phyloP scores from a whole-genome alignment of 2,888 invertebrate genomes.

The Arctia plantaginis region DNA sequence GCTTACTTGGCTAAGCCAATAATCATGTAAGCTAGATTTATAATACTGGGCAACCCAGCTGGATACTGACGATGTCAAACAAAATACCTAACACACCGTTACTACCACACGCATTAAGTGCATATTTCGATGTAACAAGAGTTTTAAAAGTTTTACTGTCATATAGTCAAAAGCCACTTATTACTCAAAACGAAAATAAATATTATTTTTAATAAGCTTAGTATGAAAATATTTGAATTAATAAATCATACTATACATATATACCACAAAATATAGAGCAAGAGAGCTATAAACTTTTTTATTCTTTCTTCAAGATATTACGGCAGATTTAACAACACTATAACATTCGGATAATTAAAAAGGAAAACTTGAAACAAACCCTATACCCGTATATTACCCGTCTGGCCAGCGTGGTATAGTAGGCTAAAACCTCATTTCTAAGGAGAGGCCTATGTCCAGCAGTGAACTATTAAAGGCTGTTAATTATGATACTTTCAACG shows the following conservation, averaged over 20 bases:
- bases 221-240: not conserved
- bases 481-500: too few relatives aligned
- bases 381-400: too few relatives aligned
- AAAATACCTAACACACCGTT: constrained; percentile 32
- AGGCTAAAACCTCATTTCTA: too few relatives aligned
- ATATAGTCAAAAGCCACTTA: constrained; percentile 1
- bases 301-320: not conserved
- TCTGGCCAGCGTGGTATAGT: too few relatives aligned
- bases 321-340: not conserved
- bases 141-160: constrained; percentile 15
- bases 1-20: constrained; percentile 56
- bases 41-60: constrained; percentile 14
- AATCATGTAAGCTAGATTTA: constrained; percentile 42
- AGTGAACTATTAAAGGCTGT: too few relatives aligned
- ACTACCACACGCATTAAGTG: constrained; percentile 27
- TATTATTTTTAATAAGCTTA: not conserved
- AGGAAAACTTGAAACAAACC: too few relatives aligned
- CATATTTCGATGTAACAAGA: constrained; percentile 30
- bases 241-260: not conserved
- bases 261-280: not conserved
- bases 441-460: too few relatives aligned
- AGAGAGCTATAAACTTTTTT: not conserved
- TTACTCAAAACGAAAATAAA: not conserved
- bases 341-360: too few relatives aligned
- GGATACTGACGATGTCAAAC: constrained; percentile 28